Base-by-base conservation (phyloP, 1,140 invertebrate species). In the Ericerus pela region DNA sequence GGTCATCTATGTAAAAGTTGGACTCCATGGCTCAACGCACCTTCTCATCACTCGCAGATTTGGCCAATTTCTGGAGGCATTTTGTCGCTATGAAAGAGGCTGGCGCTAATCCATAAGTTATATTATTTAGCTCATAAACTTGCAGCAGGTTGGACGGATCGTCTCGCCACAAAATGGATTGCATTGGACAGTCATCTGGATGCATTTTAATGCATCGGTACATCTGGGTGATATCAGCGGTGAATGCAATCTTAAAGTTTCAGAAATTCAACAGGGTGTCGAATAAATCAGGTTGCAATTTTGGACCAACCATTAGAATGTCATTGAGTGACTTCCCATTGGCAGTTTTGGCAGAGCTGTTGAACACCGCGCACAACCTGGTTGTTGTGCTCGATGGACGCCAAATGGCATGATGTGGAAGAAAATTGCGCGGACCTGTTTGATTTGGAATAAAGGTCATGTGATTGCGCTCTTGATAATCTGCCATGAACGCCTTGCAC, bases 151-250 rank as follows among this genome's bases (percentile, higher is more conserved):
- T 54, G 57, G 26, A 54, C 27, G 16, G 65, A 56, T 33, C 51
- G 22, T 16, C 36, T 10, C 20, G 41, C 67, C 69, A 70, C 0
- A 71, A 26, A 28, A 71, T 68, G 56, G 58, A 58, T 52, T 71
- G 68, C 57, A 62, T 64, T 31, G 57, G 57, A 11, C 54, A 30
- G 30, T 69, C 65, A 51, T 64, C 56, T 16, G 56, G 11, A n/a
- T 58, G 53, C 6, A 71, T 59, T 16, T 52, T 38, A 18, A 70
- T 59, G 51, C 66, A 63, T 14, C 66, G 56, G 57, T 66, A 69
- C 67, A 70, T 70, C 59, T 71, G 68, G 20, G 61, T 58, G 11
- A 71, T 66, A 56, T 71, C 70, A 6, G 62, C 66, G 14, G 59
- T 64, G 14, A 67, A 53, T 6, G 65, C 67, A 51, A 61, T 60